Base-by-base conservation (phyloP, 2,888 invertebrate genomes). In the Nomada ruficornis region DNA sequence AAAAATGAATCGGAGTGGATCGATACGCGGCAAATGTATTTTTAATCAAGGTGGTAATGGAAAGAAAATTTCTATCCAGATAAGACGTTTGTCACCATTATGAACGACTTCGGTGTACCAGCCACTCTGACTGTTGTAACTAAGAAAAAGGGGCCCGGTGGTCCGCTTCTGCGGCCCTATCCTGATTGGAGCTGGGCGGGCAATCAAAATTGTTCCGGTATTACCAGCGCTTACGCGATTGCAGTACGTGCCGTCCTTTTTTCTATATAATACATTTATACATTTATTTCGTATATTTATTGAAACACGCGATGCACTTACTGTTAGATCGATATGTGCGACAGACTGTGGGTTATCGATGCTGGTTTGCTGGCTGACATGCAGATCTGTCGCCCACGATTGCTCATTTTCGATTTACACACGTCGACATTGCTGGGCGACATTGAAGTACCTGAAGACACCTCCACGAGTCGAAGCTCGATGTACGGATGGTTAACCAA, bases 261-360 rank as follows among this genome's bases (percentile, higher is more conserved):
- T 36, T 36, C 36, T 36, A 36, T 29, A 29, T 7, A 7, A 7
- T 23, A 23, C 23, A 23, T 29, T 29, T 5, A 5, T 29, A 7
- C 29, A 29, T 29, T 29, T 29, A 29, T 29, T 7, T 29, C 7
- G 29, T 29, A 29, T 7, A 0, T 0, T 29, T 29, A 29, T 29
- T 29, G 7, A 29, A 29, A 7, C 29, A 36, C 36, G 36, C 36
- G 36, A 0, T 36, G 0, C 36, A 0, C 36, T 36, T 36, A 11
- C 74, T 94, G 95, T 57, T 94, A 97, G 96, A 95, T 96, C 71
- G 97, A 97, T 90, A 94, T 95, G 90, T 96, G 96, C 91, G 95
- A 95, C 77, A 94, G 96, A 10, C 92, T 97, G 36, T 97, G 97
- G 96, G 96, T 96, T 4, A 93, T 97, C 91, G 97, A 97, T 90